phyloP scores from a whole-genome alignment of 2,113 vertebrate genomes.

The Pseudorasbora parva region DNA sequence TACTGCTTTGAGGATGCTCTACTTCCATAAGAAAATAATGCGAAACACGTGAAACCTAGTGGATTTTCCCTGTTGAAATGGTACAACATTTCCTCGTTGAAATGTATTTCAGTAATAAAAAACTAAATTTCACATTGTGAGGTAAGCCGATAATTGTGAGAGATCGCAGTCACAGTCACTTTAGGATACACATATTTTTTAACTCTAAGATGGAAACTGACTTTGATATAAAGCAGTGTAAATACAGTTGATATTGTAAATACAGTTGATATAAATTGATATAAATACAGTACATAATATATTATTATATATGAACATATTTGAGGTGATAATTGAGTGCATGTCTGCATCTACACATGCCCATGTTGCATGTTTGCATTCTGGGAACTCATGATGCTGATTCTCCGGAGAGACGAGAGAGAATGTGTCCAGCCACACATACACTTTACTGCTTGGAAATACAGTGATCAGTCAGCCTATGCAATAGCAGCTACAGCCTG shows the following conservation, averaged over 20 bases:
- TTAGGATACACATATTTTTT: not conserved
- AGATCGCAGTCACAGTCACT: not conserved
- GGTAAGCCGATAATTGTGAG: not conserved
- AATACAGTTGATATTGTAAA: too few relatives aligned
- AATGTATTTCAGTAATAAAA: not conserved
- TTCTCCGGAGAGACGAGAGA: too few relatives aligned
- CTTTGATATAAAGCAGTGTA: not conserved
- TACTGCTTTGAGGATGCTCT: not conserved
- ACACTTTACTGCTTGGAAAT: not conserved
- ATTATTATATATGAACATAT: too few relatives aligned
- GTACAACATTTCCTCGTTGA: too few relatives aligned
- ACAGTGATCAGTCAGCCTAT: not conserved
- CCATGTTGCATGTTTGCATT: not conserved
- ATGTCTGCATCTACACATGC: not conserved
- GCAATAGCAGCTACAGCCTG: constrained; percentile 11
- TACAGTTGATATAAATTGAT: too few relatives aligned
- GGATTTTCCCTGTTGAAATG: too few relatives aligned
- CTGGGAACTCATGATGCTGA: constrained; percentile 40
- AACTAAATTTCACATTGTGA: not conserved
- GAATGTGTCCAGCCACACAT: not conserved
- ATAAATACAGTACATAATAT: too few relatives aligned
- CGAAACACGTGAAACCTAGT: not conserved
- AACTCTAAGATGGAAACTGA: too few relatives aligned
- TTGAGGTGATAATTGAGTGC: not conserved
- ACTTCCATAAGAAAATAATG: not conserved